Conservation (phyloP, 2,888 invertebrate genomes). For the Brassicogethes aeneus region DNA sequence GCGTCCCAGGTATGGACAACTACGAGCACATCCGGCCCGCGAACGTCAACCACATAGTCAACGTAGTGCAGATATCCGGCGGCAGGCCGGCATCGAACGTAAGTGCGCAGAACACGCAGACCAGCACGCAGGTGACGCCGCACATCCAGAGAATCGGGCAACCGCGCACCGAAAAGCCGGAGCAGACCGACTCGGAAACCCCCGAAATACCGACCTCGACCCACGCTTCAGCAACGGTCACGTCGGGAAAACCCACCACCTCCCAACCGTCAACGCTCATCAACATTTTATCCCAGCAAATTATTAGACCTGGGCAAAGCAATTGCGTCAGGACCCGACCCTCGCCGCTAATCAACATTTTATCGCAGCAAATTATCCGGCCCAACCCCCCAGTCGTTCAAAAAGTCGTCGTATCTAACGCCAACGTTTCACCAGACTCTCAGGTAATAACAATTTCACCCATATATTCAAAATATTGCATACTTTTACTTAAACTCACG, state of each 20-base stretch:
- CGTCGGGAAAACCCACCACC: constrained; percentile 26
- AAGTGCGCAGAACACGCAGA: constrained; percentile 32
- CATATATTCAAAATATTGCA: neutral
- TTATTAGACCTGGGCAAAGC: constrained; percentile 36
- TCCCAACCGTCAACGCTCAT: constrained; percentile 42
- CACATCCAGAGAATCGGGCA: constrained; percentile 43
- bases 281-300: constrained; percentile 47
- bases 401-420: neutral
- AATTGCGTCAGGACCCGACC: constrained; percentile 27
- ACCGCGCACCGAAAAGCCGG: constrained; percentile 35
- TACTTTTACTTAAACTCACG: no score
- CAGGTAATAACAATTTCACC: constrained; percentile 20
- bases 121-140: constrained; percentile 41
- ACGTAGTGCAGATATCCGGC: constrained; percentile 38
- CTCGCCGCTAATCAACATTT: constrained; percentile 36
- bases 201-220: constrained; percentile 14
- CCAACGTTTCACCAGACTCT: constrained; percentile 12
- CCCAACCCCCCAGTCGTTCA: constrained; percentile 16
- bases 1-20: constrained; percentile 49
- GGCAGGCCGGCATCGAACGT: constrained; percentile 26
- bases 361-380: constrained; percentile 37
- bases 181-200: constrained; percentile 17
- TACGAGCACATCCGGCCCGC: constrained; percentile 52
- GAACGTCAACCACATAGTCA: constrained; percentile 36
- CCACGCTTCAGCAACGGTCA: constrained; percentile 14